Evolutionary conservation across 2,888 invertebrate genomes (phyloP).

Genomic region (Cheilosia impressa): DNA sequence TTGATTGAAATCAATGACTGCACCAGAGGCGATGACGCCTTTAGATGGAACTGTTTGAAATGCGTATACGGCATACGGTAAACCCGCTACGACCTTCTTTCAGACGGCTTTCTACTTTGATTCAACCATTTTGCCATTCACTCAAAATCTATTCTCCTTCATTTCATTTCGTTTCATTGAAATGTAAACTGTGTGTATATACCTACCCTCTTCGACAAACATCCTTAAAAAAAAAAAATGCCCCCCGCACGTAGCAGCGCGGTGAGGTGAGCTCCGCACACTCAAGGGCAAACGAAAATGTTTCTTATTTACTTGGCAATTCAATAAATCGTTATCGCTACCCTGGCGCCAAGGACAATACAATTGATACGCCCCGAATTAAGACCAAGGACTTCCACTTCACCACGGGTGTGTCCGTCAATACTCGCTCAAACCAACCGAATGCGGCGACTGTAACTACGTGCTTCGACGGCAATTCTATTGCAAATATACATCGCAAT

Average conservation of each 20-base stretch:
- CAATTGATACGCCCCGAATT: conserved; percentile 19
- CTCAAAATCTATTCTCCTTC: not conserved
- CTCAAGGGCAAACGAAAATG: not conserved
- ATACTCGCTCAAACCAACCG: not conserved
- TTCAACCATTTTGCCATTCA: not conserved
- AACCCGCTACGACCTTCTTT: too few species aligned
- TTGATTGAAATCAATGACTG: too few species aligned
- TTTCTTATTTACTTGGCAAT: conserved; percentile 32
- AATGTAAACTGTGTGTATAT: not conserved
- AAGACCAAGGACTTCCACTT: conserved; percentile 10
- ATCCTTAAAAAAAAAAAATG: not conserved
- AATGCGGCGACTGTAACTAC: conserved; percentile 1
- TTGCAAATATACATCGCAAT: conserved; percentile 19
- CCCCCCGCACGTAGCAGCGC: not conserved
- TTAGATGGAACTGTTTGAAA: too few species aligned
- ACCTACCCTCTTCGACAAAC: not conserved
- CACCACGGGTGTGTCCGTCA: conserved; percentile 16
- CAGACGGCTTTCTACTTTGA: too few species aligned
- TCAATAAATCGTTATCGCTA: conserved; percentile 24
- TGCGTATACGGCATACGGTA: too few species aligned
- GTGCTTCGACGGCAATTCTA: conserved; percentile 11
- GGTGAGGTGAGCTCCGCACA: not conserved
- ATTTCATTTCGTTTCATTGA: conserved; percentile 1
- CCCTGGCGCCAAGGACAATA: not conserved
- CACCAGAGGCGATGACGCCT: too few species aligned